Conservation (phyloP, 2,888 invertebrate genomes). For the Caenorhabditis macrosperma region DNA sequence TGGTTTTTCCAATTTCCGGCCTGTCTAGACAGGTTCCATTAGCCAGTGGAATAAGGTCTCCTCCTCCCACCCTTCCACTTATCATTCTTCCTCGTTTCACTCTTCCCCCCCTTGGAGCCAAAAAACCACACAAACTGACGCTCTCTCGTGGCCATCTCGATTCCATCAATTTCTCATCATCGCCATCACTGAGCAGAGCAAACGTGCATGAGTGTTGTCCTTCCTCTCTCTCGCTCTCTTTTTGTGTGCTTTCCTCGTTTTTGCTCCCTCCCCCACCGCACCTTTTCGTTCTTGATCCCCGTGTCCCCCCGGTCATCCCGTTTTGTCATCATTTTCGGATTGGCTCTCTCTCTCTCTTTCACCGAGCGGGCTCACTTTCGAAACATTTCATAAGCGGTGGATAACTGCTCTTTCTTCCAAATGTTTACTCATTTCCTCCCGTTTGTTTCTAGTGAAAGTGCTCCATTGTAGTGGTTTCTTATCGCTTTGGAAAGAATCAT, state of each 20-base stretch:
- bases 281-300: not conserved
- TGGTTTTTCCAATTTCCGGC: no score
- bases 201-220: not conserved
- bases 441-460: conserved; percentile 24
- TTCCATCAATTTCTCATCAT: conserved; percentile 33
- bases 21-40: no score
- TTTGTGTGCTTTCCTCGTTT: conserved; percentile 5
- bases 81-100: no score
- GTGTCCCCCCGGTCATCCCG: not conserved
- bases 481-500: conserved; percentile 1
- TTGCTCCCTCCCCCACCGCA: not conserved
- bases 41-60: no score
- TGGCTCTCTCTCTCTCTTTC: no score
- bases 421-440: not conserved
- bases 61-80: no score
- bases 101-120: no score
- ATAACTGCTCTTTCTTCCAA: conserved; percentile 8
- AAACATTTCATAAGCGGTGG: conserved; percentile 21
- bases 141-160: not conserved
- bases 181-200: conserved; percentile 39
- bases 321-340: conserved; percentile 22
- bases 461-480: conserved; percentile 27
- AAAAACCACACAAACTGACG: no score
- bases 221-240: not conserved
- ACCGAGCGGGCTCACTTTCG: not conserved